A percentile compares a stretch with the other conserved stretches of the same genome.
These are phyloP conservation scores for Hozukius guyotensis DNA, from an alignment of 2,797 vertebrate genomes.

Conservation along the genomic window DNA sequence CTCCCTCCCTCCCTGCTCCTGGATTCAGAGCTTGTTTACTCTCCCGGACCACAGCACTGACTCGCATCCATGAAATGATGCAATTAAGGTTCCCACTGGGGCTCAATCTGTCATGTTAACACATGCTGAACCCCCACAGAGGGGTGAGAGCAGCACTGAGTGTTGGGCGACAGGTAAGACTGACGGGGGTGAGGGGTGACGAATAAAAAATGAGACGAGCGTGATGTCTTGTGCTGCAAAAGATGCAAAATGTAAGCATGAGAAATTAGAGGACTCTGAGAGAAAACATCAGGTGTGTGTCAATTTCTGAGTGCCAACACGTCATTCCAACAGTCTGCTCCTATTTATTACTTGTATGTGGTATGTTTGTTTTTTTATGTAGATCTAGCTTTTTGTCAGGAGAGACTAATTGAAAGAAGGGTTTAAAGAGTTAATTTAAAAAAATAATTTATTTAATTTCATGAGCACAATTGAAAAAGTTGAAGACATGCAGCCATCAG, in stretches of 20 bases:
- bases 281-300: not conserved
- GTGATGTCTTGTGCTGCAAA: not conserved
- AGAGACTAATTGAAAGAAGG: not conserved
- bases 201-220: constrained; percentile 6
- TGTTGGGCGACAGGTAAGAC: constrained; percentile 68
- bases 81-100: constrained; percentile 86
- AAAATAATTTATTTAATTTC: not conserved
- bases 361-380: not conserved
- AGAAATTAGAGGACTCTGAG: not conserved
- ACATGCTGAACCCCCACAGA: constrained; percentile 78
- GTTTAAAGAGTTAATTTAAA: not conserved
- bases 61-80: constrained; percentile 88
- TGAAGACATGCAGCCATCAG: not conserved
- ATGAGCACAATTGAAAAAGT: not conserved
- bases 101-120: constrained; percentile 87
- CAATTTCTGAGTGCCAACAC: not conserved
- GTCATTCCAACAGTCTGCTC: not conserved
- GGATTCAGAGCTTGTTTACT: constrained; percentile 80
- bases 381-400: not conserved
- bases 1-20: constrained; percentile 43
- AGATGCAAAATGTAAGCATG: constrained; percentile 12
- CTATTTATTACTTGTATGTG: not conserved
- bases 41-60: constrained; percentile 77
- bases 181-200: constrained; percentile 18
- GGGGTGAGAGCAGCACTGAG: constrained; percentile 65